These are phyloP conservation scores for Clepsis dumicolana DNA, from an alignment of 2,888 invertebrate species.

Conservation along the genomic window DNA sequence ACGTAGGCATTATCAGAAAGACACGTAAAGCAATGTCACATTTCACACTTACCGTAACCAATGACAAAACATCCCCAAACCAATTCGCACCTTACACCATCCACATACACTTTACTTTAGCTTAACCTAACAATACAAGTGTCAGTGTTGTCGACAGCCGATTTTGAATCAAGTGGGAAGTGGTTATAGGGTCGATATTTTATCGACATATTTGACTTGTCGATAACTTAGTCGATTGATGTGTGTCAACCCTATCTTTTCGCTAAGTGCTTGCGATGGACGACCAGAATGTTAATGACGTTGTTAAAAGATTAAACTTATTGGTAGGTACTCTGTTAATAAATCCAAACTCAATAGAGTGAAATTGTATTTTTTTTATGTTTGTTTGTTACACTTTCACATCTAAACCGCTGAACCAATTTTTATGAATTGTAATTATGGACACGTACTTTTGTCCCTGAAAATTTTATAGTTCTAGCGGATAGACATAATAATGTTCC, in stretches of 20 bases:
- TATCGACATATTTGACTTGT: conserved; percentile 5
- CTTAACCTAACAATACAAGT: no score
- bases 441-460: no score
- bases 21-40: conserved; percentile 27
- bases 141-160: neutral
- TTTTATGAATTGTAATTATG: no score
- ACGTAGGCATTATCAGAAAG: conserved; percentile 23
- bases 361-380: no score
- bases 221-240: conserved; percentile 68
- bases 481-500: no score
- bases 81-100: conserved; percentile 8
- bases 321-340: conserved; percentile 33
- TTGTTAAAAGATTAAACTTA: conserved; percentile 43
- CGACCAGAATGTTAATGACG: conserved; percentile 70
- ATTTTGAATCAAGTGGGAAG: neutral
- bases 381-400: no score
- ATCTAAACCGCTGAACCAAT: no score
- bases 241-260: conserved; percentile 67
- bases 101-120: neutral
- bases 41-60: conserved; percentile 12
- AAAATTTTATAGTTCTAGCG: no score
- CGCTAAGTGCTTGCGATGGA: conserved; percentile 71
- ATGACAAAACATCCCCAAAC: conserved; percentile 9
- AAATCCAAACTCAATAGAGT: conserved; percentile 14
- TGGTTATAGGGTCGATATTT: neutral